phyloP scores from a whole-genome alignment of 2,113 vertebrate species.

The Hydrochoerus hydrochaeris region DNA sequence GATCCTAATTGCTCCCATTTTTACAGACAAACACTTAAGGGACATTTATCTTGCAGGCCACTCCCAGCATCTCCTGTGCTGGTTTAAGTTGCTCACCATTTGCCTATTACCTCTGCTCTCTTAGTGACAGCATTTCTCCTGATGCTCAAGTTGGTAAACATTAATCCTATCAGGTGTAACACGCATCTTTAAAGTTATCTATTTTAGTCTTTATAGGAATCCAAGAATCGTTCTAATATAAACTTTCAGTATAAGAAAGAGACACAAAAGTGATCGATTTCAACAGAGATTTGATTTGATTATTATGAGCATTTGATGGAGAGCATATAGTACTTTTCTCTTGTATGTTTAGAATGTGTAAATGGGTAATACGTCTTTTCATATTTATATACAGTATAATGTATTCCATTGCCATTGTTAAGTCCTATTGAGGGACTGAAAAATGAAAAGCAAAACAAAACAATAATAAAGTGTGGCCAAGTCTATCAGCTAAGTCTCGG shows the following conservation, averaged over 20 bases:
- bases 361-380: neutral
- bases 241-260: neutral
- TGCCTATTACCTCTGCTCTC: neutral
- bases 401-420: neutral
- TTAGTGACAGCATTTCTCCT: neutral
- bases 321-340: neutral
- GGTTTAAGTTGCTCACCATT: neutral
- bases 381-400: neutral
- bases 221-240: neutral
- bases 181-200: neutral
- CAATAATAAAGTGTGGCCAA: neutral
- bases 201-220: neutral
- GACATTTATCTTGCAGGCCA: neutral
- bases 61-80: no score
- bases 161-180: neutral
- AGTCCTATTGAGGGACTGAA: neutral
- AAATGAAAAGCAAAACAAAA: neutral
- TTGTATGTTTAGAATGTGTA: neutral
- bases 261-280: neutral
- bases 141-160: neutral
- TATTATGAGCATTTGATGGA: neutral
- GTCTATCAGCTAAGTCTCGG: neutral
- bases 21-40: neutral
- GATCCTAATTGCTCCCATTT: neutral
- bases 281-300: neutral